A percentile compares a stretch with the other conserved stretches of the same genome.
Conservation (phyloP, 1,140 invertebrate species). For the Drosophila dunni region DNA sequence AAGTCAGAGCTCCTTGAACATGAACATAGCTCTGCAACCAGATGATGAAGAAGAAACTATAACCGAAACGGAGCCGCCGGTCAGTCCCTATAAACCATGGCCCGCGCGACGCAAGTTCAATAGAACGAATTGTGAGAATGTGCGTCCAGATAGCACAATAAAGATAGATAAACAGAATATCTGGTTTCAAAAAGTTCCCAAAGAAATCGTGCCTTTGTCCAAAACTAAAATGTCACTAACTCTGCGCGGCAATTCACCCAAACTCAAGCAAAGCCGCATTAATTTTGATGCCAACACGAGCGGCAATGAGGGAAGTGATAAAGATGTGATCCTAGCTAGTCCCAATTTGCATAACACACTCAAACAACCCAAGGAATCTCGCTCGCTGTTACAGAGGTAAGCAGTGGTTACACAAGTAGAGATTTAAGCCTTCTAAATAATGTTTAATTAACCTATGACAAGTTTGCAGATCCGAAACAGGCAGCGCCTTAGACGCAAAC, state of each 20-base stretch:
- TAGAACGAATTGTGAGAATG: conserved; percentile 50
- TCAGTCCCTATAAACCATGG: conserved; percentile 55
- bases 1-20: conserved; percentile 63
- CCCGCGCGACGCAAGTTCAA: conserved; percentile 28
- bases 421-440: neutral
- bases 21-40: conserved; percentile 68
- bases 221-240: conserved; percentile 63
- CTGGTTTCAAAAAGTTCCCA: conserved; percentile 55
- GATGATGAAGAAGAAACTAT: conserved; percentile 61
- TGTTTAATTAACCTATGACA: conserved; percentile 33
- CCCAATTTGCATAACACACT: conserved; percentile 55
- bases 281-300: conserved; percentile 48
- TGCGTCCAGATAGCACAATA: conserved; percentile 34
- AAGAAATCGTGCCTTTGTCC: conserved; percentile 6
- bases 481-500: conserved; percentile 41
- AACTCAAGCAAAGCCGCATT: conserved; percentile 63
- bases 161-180: neutral
- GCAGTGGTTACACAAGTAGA: neutral
- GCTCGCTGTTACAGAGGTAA: conserved; percentile 64
- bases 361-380: conserved; percentile 46
- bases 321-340: conserved; percentile 68
- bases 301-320: conserved; percentile 33
- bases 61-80: conserved; percentile 52
- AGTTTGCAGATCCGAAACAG: conserved; percentile 65
- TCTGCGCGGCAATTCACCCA: conserved; percentile 31